Conservation (phyloP, 1,140 invertebrate species). For the Heliconius nattereri region DNA sequence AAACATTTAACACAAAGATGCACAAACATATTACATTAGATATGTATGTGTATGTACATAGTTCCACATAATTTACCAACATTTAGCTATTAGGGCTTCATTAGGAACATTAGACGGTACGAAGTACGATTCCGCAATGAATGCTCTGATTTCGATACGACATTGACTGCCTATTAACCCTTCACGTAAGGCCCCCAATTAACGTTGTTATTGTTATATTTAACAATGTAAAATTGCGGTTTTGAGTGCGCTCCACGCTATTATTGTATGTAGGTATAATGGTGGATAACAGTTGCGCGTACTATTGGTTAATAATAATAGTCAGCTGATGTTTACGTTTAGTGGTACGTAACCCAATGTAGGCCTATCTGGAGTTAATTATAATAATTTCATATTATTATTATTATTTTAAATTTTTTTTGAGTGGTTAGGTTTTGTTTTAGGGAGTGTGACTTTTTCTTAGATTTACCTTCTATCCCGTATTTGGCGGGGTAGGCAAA, state of each 20-base stretch:
- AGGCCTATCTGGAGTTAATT: background rate
- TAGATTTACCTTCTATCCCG: no score
- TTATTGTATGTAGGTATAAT: background rate
- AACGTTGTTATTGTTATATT: constrained; percentile 20
- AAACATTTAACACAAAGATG: background rate
- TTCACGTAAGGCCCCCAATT: constrained; percentile 22
- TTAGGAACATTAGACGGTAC: constrained; percentile 37
- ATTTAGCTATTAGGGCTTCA: constrained; percentile 41
- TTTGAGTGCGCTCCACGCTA: background rate
- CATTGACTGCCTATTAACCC: constrained; percentile 47
- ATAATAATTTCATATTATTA: background rate
- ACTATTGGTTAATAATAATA: constrained; percentile 4
- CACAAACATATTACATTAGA: background rate
- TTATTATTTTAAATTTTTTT: no score
- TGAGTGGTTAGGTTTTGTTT: no score
- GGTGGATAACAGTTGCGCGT: background rate
- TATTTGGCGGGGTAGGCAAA: no score
- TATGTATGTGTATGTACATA: no score
- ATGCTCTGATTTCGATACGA: constrained; percentile 47
- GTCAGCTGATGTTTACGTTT: background rate
- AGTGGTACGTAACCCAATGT: background rate
- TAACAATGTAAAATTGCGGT: constrained; percentile 20
- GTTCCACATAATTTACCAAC: background rate
- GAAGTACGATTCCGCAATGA: constrained; percentile 22
- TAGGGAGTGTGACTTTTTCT: no score